phyloP scores from a whole-genome alignment of 2,888 invertebrate genomes.

The Ophonus ardosiacus region DNA sequence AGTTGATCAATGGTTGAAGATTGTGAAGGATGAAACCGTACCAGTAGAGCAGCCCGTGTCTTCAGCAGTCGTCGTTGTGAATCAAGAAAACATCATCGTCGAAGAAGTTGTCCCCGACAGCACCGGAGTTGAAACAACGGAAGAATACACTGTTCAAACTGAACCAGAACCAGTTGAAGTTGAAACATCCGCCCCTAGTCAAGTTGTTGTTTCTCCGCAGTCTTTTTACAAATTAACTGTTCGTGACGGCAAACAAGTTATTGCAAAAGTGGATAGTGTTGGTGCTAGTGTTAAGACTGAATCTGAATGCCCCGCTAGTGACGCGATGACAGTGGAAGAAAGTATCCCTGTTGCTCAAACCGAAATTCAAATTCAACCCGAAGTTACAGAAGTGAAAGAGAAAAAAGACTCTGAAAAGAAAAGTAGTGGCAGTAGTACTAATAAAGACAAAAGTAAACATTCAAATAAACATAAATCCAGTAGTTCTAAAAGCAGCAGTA shows the following conservation, averaged over 20 bases:
- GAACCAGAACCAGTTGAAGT: conserved; percentile 63
- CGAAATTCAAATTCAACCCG: conserved; percentile 74
- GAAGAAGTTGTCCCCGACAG: conserved; percentile 64
- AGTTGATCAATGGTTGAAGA: conserved; percentile 93
- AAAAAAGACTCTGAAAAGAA: conserved; percentile 75
- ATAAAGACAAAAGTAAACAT: conserved; percentile 73
- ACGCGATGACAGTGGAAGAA: conserved; percentile 53
- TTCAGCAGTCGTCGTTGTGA: conserved; percentile 58
- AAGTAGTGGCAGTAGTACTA: conserved; percentile 71
- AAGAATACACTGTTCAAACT: conserved; percentile 65
- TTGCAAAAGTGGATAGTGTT: conserved; percentile 78
- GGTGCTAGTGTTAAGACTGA: conserved; percentile 66
- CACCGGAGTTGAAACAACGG: conserved; percentile 63
- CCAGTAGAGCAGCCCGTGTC: conserved; percentile 64
- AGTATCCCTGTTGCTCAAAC: conserved; percentile 50
- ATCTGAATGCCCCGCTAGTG: conserved; percentile 50
- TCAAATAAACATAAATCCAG: conserved; percentile 70
- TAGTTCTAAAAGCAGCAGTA: conserved; percentile 66
- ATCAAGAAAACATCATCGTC: conserved; percentile 55
- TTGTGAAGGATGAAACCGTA: conserved; percentile 85
- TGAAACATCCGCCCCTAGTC: conserved; percentile 65
- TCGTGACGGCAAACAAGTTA: conserved; percentile 85
- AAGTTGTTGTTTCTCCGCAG: conserved; percentile 67
- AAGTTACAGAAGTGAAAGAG: conserved; percentile 70
- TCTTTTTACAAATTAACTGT: conserved; percentile 81